A percentile compares a stretch with the other conserved stretches of the same genome.
Conservation (phyloP, 2,888 invertebrate genomes). For the Heliconius charithonia region DNA sequence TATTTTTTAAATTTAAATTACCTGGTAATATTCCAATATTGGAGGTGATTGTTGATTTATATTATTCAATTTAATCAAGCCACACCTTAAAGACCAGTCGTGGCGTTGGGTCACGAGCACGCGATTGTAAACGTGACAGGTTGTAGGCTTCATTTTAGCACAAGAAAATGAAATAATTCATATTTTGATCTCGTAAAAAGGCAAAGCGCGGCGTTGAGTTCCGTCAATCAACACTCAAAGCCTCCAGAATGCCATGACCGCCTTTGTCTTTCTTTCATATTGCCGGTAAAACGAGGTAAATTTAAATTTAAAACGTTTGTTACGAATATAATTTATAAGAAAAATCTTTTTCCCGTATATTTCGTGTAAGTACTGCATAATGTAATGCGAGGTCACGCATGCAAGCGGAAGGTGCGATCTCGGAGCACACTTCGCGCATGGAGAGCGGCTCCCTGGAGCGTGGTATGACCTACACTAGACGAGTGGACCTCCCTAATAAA, state of each 20-base stretch:
- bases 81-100: too few species aligned
- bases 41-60: too few species aligned
- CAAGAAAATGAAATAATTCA: too few species aligned
- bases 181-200: too few species aligned
- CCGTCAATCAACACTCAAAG: too few species aligned
- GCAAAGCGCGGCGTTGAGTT: too few species aligned
- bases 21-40: too few species aligned
- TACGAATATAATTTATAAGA: not conserved
- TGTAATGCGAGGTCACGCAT: constrained; percentile 67
- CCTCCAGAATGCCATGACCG: not conserved
- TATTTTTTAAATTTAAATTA: too few species aligned
- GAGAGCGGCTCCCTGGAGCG: constrained; percentile 53
- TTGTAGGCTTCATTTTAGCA: too few species aligned
- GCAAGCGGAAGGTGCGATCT: constrained; percentile 52
- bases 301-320: constrained; percentile 4
- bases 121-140: too few species aligned
- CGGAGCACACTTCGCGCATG: constrained; percentile 54
- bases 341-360: constrained; percentile 37
- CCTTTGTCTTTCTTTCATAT: not conserved
- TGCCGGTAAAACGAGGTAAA: not conserved
- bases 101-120: too few species aligned
- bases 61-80: too few species aligned
- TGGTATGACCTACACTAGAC: constrained; percentile 56
- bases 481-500: constrained; percentile 34
- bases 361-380: constrained; percentile 42